phyloP scores from a whole-genome alignment of 2,797 vertebrate genomes.

The Psittacula echo region DNA sequence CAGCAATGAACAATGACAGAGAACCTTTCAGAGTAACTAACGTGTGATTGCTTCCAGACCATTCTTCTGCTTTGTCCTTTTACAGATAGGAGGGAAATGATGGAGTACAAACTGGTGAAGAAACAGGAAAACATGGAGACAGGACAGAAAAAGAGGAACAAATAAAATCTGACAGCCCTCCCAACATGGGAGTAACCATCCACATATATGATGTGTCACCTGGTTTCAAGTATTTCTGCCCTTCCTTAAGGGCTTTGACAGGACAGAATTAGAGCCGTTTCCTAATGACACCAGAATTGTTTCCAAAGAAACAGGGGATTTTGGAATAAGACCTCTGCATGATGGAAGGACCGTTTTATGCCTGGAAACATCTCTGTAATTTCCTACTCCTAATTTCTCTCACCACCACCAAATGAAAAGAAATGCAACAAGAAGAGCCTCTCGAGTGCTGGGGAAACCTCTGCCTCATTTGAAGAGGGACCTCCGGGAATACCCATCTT shows the following conservation, averaged over 20 bases:
- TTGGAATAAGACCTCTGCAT: background rate
- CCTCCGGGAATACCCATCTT: background rate
- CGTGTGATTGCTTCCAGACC: background rate
- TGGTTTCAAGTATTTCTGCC: background rate
- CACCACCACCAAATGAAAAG: background rate
- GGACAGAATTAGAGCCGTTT: background rate
- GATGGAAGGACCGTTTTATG: background rate
- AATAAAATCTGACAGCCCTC: background rate
- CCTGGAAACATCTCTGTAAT: background rate
- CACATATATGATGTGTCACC: too few relatives aligned
- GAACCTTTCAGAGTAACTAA: background rate
- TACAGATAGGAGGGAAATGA: background rate
- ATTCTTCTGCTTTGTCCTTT: background rate
- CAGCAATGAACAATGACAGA: background rate
- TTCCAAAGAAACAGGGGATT: background rate
- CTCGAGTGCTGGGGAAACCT: rapidly evolving
- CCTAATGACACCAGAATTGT: background rate
- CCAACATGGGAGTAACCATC: background rate
- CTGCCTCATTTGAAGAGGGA: rapidly evolving
- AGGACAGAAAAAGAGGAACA: background rate
- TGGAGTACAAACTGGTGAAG: background rate
- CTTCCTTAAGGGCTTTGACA: background rate
- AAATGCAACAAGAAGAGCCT: background rate
- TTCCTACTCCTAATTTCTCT: background rate
- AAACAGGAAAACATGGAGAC: background rate